phyloP scores from a whole-genome alignment of 2,888 invertebrate species.

The Halocaridina rubra region DNA sequence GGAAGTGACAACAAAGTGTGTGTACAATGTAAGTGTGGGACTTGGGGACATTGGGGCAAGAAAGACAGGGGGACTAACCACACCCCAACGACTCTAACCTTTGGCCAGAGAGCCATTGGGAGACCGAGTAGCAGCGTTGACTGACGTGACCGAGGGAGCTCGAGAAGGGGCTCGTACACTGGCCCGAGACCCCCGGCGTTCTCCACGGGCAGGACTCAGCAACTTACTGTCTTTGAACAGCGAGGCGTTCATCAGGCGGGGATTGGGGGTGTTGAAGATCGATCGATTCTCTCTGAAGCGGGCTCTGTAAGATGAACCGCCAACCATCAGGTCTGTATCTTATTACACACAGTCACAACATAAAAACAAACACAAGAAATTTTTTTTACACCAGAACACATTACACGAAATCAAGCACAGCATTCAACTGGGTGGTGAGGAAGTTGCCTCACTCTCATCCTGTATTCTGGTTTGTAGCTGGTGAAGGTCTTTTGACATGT shows the following conservation, averaged over 20 bases:
- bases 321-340: background rate
- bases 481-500: too few relatives aligned
- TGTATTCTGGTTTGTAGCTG: too few relatives aligned
- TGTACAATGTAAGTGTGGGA: background rate
- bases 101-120: slow-evolving; percentile 63
- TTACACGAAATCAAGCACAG: too few relatives aligned
- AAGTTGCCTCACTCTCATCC: too few relatives aligned
- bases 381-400: too few relatives aligned
- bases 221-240: slow-evolving; percentile 65
- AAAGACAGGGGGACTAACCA: slow-evolving; percentile 24
- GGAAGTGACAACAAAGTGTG: background rate
- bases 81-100: slow-evolving; percentile 60
- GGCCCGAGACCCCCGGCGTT: slow-evolving; percentile 63
- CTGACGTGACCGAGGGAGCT: slow-evolving; percentile 62
- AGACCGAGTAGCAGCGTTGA: slow-evolving; percentile 59
- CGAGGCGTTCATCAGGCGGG: slow-evolving; percentile 87
- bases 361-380: too few relatives aligned
- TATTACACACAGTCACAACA: background rate
- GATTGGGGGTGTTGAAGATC: slow-evolving; percentile 94
- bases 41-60: background rate
- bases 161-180: slow-evolving; percentile 61
- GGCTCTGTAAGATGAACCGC: slow-evolving; percentile 74
- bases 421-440: too few relatives aligned
- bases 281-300: slow-evolving; percentile 92
- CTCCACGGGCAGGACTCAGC: slow-evolving; percentile 63